phyloP scores from a whole-genome alignment of 2,888 invertebrate species.

The Fragum sueziense region DNA sequence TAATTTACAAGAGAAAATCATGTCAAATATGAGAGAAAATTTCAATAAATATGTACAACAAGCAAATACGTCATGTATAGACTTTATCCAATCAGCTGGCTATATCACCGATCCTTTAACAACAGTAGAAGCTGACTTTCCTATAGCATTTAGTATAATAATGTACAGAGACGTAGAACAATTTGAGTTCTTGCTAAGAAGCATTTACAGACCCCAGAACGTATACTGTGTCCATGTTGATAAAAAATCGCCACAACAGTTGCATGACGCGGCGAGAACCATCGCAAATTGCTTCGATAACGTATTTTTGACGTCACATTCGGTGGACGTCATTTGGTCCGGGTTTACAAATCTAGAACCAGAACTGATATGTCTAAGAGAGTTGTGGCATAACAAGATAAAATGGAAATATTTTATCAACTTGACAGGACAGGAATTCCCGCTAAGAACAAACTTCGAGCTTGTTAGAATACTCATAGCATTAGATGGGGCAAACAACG shows the following conservation, averaged over 20 bases:
- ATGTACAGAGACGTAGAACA: slow-evolving; percentile 60
- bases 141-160: slow-evolving; percentile 63
- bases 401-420: slow-evolving; percentile 53
- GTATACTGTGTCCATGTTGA: slow-evolving; percentile 71
- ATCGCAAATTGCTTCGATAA: slow-evolving; percentile 63
- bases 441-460: slow-evolving; percentile 40
- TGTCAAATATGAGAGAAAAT: too few species aligned
- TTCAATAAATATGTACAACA: too few species aligned
- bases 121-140: slow-evolving; percentile 50
- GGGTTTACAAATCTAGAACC: slow-evolving; percentile 66
- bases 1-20: too few species aligned
- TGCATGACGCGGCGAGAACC: slow-evolving; percentile 30
- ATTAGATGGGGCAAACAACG: slow-evolving; percentile 37
- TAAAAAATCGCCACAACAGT: slow-evolving; percentile 27
- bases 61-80: slow-evolving; percentile 15
- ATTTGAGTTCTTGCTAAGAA: slow-evolving; percentile 60
- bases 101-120: slow-evolving; percentile 30
- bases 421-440: slow-evolving; percentile 45
- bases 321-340: slow-evolving; percentile 67
- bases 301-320: slow-evolving; percentile 58
- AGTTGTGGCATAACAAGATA: slow-evolving; percentile 42
- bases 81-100: slow-evolving; percentile 19
- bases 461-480: slow-evolving; percentile 40
- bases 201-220: slow-evolving; percentile 69
- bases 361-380: slow-evolving; percentile 67